Percentiles rank a stretch among this genome's conserved stretches.
phyloP scores from a whole-genome alignment of 1,140 invertebrate species.

The Drosophila sp. region DNA sequence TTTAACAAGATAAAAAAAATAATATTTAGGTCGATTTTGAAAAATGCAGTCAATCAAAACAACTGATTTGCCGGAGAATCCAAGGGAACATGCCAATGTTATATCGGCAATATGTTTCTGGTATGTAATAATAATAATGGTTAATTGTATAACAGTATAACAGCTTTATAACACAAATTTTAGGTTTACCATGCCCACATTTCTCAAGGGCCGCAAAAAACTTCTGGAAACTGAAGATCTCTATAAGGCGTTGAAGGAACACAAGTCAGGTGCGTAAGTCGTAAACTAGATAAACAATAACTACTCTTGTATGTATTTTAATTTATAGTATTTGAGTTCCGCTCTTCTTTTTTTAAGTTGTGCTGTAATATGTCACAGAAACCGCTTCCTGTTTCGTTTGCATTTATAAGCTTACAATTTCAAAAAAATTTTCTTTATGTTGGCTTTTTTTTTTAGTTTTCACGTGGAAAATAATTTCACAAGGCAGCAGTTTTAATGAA shows the following conservation, averaged over 20 bases:
- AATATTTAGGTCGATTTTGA: conserved; percentile 7
- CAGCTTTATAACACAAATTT: conserved; percentile 8
- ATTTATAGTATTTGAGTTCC: neutral
- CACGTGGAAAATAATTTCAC: conserved; percentile 5
- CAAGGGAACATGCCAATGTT: conserved; percentile 75
- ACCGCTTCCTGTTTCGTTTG: conserved; percentile 5
- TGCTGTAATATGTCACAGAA: conserved; percentile 1
- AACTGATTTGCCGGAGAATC: conserved; percentile 81
- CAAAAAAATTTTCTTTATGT: neutral
- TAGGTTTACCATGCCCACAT: conserved; percentile 86
- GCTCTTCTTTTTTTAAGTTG: neutral
- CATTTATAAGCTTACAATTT: neutral
- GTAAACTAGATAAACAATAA: neutral
- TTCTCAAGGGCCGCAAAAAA: conserved; percentile 85
- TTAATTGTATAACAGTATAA: neutral
- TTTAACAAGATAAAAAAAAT: neutral
- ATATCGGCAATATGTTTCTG: conserved; percentile 79
- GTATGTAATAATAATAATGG: conserved; percentile 46
- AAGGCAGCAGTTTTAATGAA: neutral
- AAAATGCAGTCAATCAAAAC: conserved; percentile 81
- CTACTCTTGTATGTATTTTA: too few relatives aligned
- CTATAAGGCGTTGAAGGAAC: conserved; percentile 86
- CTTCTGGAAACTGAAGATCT: conserved; percentile 86
- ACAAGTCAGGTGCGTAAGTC: conserved; percentile 84
- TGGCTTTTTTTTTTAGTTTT: neutral